phyloP scores from a whole-genome alignment of 1,140 invertebrate species.

The Luehdorfia chinensis region DNA sequence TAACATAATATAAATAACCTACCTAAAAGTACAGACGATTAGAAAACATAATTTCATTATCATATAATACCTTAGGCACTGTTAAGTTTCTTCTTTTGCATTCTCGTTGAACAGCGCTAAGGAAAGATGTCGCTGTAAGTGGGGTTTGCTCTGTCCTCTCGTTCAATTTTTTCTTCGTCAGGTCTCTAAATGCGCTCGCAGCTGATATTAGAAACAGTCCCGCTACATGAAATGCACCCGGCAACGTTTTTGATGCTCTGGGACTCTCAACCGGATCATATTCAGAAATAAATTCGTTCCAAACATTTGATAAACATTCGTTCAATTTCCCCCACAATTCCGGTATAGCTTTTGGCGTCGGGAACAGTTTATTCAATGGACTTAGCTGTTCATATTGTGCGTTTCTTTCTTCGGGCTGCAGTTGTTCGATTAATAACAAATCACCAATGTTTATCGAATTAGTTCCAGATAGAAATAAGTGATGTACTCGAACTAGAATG shows the following conservation, averaged over 20 bases:
- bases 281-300: constrained; percentile 88
- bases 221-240: constrained; percentile 78
- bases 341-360: constrained; percentile 81
- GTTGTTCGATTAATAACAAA: constrained; percentile 82
- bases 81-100: constrained; percentile 69
- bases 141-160: constrained; percentile 32
- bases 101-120: constrained; percentile 62
- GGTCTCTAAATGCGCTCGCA: constrained; percentile 78
- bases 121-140: constrained; percentile 40
- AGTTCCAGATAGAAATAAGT: constrained; percentile 83
- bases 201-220: constrained; percentile 79
- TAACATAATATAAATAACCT: too few species aligned
- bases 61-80: constrained; percentile 65
- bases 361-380: constrained; percentile 79
- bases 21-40: too few species aligned
- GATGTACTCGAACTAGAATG: constrained; percentile 86
- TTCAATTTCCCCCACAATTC: constrained; percentile 81
- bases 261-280: constrained; percentile 87
- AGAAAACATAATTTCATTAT: too few species aligned
- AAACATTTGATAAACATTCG: constrained; percentile 83
- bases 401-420: constrained; percentile 55
- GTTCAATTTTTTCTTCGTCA: constrained; percentile 58
- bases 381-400: constrained; percentile 50
- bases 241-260: constrained; percentile 79
- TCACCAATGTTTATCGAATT: constrained; percentile 84